Evolutionary conservation across 2,888 invertebrate species (phyloP), one percentile per base, ranked within the genome.

Genomic region (Polyommatus icarus): DNA sequence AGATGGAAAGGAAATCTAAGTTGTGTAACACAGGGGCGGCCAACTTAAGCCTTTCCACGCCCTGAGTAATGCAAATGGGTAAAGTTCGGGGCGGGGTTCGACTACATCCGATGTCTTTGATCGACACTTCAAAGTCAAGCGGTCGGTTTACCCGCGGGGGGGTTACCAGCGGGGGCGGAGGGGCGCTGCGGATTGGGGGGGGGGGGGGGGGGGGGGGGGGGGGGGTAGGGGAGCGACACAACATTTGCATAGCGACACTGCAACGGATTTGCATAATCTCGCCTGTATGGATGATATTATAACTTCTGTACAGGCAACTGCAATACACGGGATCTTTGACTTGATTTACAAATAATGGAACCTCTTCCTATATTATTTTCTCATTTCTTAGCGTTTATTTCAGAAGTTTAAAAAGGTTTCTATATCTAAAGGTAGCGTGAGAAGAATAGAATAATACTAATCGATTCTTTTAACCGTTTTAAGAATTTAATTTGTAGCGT

Each of bases 31-130:
- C 90, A 88, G 87, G 84, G 83, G 83, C 84, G 46, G 50, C 75
- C 24, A 86, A 87, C 88, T 85, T 85, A 88, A 88, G 89, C 90
- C 88, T 89, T 90, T 88, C 86, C 85, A 85, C 86, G 87, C 87
- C 89, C 86, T 88, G 88, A 90, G 89, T 90, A 87, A 92, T 91
- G 90, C 89, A 91, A 91, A 93, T 90, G 90, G 91, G 89, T 85
- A 90, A 91, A 91, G 88, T 92, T 91, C 83, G 85, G 85, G 90
- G 91, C 88, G 87, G 86, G 86, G 87, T 86, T 86, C 75, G 87
- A 87, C 88, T 89, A 85, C 87, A 87, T 88, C 88, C 87, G 85
- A 86, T 87, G 88, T 90, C 90, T 91, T 91, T 89, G 89, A 91
- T 89, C 88, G 88, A 87, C 88, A 88, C 90, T 91, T 90, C 86